Conservation (phyloP, 2,797 vertebrate genomes). For the Taenioides sp. region DNA sequence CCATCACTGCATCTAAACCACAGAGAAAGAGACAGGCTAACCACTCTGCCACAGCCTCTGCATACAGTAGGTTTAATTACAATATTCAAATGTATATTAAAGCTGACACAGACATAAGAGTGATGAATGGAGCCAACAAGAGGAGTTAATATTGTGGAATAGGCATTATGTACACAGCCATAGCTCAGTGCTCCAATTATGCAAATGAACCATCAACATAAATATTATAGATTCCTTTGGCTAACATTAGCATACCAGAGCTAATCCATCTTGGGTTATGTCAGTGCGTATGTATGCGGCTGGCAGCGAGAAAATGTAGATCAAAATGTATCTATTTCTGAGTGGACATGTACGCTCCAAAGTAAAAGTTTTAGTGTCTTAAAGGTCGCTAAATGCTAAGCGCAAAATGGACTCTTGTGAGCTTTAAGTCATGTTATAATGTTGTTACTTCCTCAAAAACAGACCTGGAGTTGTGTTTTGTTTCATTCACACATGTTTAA, state of each 20-base stretch:
- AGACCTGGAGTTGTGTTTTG: too few species aligned
- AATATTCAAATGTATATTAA: background rate
- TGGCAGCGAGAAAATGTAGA: background rate
- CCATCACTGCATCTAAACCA: too few species aligned
- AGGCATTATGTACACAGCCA: background rate
- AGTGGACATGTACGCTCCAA: background rate
- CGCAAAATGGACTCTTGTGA: too few species aligned
- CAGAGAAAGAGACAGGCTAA: too few species aligned
- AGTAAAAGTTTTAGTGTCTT: too few species aligned
- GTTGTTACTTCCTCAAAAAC: too few species aligned
- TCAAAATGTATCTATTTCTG: background rate
- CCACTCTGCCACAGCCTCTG: too few species aligned
- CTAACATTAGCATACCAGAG: background rate
- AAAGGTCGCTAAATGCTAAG: too few species aligned
- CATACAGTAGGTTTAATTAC: background rate
- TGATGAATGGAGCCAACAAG: background rate
- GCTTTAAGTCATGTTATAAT: too few species aligned
- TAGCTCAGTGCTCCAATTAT: background rate
- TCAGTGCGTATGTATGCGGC: background rate
- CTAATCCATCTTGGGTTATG: background rate
- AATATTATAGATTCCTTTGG: background rate
- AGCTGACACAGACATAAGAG: background rate
- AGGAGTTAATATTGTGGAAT: background rate
- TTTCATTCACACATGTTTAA: too few species aligned
- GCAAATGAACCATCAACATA: background rate